Conservation (phyloP, 2,888 invertebrate genomes). For the Eupsilia transversa region DNA sequence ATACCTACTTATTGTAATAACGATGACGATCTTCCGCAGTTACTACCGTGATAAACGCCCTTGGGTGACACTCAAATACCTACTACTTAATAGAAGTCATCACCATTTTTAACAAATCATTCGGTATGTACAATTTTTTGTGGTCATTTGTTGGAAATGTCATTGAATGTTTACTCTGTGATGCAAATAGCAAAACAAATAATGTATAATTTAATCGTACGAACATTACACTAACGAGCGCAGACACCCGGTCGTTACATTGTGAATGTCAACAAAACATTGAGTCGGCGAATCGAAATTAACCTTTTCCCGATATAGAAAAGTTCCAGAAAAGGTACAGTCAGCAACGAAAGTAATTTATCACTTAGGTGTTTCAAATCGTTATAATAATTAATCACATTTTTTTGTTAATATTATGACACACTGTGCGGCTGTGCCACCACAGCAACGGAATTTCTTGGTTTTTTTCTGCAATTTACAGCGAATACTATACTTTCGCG, state of each 20-base stretch:
- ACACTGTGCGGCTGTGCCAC: neutral
- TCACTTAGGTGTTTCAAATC: neutral
- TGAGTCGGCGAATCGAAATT: neutral
- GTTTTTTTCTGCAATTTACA: neutral
- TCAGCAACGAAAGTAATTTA: neutral
- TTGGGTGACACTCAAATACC: neutral
- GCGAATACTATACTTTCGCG: neutral
- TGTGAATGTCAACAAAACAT: slow-evolving; percentile 7
- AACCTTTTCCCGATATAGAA: neutral
- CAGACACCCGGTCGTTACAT: neutral
- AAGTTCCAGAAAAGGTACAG: neutral
- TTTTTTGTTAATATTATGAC: no score
- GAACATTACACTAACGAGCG: neutral
- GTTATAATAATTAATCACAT: no score
- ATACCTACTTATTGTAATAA: neutral
- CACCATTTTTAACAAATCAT: neutral
- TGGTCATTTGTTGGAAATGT: neutral
- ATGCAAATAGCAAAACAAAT: slow-evolving; percentile 17
- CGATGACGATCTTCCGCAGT: slow-evolving; percentile 24
- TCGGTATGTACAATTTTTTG: neutral
- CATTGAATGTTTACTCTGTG: neutral
- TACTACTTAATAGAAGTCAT: neutral
- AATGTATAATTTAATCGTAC: slow-evolving; percentile 4
- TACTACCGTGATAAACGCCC: neutral
- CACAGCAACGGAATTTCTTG: neutral